Evolutionary conservation across 2,888 invertebrate genomes (phyloP), one percentile per base, ranked within the genome.

Genomic region (Exephanes ischioxanthus): DNA sequence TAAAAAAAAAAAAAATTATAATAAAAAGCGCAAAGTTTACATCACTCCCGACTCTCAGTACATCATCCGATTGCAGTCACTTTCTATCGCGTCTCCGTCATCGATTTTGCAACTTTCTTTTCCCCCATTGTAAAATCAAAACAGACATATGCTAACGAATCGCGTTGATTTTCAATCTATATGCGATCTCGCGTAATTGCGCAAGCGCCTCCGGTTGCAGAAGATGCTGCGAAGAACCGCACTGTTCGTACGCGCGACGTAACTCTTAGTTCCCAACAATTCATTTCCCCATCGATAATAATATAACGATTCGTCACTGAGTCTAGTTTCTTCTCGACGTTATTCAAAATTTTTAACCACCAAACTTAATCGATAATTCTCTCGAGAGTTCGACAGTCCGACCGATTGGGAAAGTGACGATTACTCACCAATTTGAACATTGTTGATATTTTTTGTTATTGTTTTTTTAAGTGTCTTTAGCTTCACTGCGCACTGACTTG

Each of bases 401-500:
- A 55, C 26, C 61, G 37, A 48, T 26, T 45, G 16, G 51, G 48
- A 72, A 84, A 73, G 30, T 30, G 53, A n/a, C 53, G 51, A 79
- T 67, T 83, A 85, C 85, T 85, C 83, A 85, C 85, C 85, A 80
- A 72, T 79, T 76, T 84, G 72, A 86, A 76, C 85, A 85, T 85
- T 68, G 83, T 80, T 26, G 73, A 66, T 37, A 16, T 48, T 68
- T 70, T 68, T 73, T 77, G 63, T 83, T 72, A 26, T 6, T 75
- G 53, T 19, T 41, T 53, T 53, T 45, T n/a, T 70, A 45, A 7
- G 78, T 78, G 30, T 48, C 19, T 33, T 45, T 51, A 85, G 82
- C 66, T 82, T 48, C 79, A 70, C 88, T 85, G 87, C 88, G 87
- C 87, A 91, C 92, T 90, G 91, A 90, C 88, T 90, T 88, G 90